phyloP scores from a whole-genome alignment of 1,140 invertebrate species.

The Colletes gigas region DNA sequence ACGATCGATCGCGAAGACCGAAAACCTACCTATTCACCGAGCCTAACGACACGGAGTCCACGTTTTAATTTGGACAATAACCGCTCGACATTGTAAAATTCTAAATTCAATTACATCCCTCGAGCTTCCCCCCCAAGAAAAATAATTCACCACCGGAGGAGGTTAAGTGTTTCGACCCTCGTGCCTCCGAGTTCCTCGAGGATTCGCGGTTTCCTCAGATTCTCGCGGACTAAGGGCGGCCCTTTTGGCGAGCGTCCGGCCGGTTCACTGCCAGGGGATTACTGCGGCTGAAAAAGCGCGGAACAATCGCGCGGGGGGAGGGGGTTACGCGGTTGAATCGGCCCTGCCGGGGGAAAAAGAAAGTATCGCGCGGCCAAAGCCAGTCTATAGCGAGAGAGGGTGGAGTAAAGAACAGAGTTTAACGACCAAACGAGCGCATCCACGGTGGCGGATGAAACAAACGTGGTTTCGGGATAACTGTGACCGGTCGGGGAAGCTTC shows the following conservation, averaged over 20 bases:
- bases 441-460: conserved; percentile 59
- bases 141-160: background rate
- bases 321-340: background rate
- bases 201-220: background rate
- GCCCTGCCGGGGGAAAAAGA: background rate
- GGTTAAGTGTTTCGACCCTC: no score
- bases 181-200: no score
- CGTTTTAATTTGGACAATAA: no score
- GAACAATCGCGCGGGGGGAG: conserved; percentile 17
- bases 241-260: conserved; percentile 27
- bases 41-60: no score
- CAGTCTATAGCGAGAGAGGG: conserved; percentile 1
- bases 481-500: conserved; percentile 49
- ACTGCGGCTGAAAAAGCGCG: conserved; percentile 41
- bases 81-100: no score
- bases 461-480: conserved; percentile 63
- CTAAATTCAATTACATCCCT: no score
- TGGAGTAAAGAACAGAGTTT: conserved; percentile 37
- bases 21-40: no score
- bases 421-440: conserved; percentile 56
- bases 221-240: background rate
- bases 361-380: conserved; percentile 4
- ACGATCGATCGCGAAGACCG: no score
- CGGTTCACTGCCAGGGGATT: conserved; percentile 32
- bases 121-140: no score